Percentiles rank a stretch among this genome's conserved stretches.
Evolutionary conservation across 2,113 vertebrate genomes (phyloP).

Genomic region (Channa argus): DNA sequence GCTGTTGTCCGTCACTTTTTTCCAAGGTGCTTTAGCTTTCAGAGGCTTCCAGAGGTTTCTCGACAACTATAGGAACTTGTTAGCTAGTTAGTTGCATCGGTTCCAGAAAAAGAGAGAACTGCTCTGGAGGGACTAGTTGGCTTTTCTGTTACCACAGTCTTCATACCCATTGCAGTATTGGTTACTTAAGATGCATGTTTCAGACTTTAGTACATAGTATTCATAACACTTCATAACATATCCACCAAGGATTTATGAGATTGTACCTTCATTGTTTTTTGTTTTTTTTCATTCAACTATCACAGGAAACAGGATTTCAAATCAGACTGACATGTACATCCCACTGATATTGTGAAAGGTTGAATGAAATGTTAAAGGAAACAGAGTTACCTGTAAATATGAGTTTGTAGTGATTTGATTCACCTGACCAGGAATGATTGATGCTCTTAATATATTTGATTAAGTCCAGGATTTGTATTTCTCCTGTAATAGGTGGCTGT

Average conservation of each 20-base stretch:
- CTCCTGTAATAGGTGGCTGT: conserved; percentile 38
- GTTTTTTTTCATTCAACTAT: too few species aligned
- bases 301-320: conserved; percentile 25
- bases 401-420: conserved; percentile 52
- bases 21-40: conserved; percentile 60
- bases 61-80: conserved; percentile 49
- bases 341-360: conserved; percentile 36
- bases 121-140: conserved; percentile 42
- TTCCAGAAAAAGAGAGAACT: conserved; percentile 34
- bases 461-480: conserved; percentile 59
- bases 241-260: conserved; percentile 54
- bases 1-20: conserved; percentile 62
- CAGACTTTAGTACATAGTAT: conserved; percentile 32
- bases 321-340: not conserved
- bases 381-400: conserved; percentile 35
- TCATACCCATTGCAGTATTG: conserved; percentile 34
- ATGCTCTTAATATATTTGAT: conserved; percentile 68
- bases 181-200: conserved; percentile 43
- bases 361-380: conserved; percentile 25
- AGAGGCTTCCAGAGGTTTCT: conserved; percentile 55
- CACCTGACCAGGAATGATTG: conserved; percentile 42
- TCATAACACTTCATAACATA: conserved; percentile 34
- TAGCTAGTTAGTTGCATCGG: conserved; percentile 46
- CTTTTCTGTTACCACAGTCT: conserved; percentile 59
- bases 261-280: conserved; percentile 1